A percentile compares a stretch with the other conserved stretches of the same genome.
Evolutionary conservation across 2,113 vertebrate species (phyloP).

Genomic region (Thalassoma bifasciatum): DNA sequence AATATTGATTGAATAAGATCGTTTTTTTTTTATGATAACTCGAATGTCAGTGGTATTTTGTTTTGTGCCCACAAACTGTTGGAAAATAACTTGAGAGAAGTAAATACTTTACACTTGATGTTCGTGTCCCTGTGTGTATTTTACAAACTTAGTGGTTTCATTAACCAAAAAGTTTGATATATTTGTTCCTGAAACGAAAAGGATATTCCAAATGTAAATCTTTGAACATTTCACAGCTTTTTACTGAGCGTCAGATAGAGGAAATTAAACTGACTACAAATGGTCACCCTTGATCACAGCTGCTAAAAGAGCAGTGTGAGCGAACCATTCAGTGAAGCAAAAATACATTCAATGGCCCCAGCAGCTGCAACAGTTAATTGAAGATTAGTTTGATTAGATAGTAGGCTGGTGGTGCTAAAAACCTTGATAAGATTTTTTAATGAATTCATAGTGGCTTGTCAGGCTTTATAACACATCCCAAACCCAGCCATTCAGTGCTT

Average conservation of each 20-base stretch:
- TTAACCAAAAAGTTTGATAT: neutral
- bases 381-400: conserved; percentile 68
- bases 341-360: conserved; percentile 54
- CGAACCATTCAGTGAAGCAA: conserved; percentile 30
- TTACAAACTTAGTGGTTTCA: conserved; percentile 35
- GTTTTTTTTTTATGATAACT: conserved; percentile 43
- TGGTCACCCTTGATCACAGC: conserved; percentile 49
- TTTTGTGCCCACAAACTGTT: conserved; percentile 53
- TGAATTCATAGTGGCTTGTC: conserved; percentile 49
- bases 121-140: conserved; percentile 34
- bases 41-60: conserved; percentile 48
- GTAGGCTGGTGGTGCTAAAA: conserved; percentile 40
- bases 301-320: conserved; percentile 26
- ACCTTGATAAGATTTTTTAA: conserved; percentile 51
- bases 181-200: too few species aligned
- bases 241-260: conserved; percentile 22
- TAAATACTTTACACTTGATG: conserved; percentile 77
- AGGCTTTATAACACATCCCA: conserved; percentile 1
- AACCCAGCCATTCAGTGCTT: conserved; percentile 30
- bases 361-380: conserved; percentile 61
- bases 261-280: conserved; percentile 45
- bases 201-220: conserved; percentile 18
- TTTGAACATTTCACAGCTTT: conserved; percentile 18
- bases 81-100: conserved; percentile 68
- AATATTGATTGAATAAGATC: conserved; percentile 34